phyloP scores from a whole-genome alignment of 2,888 invertebrate genomes.

The Tetragonisca angustula region DNA sequence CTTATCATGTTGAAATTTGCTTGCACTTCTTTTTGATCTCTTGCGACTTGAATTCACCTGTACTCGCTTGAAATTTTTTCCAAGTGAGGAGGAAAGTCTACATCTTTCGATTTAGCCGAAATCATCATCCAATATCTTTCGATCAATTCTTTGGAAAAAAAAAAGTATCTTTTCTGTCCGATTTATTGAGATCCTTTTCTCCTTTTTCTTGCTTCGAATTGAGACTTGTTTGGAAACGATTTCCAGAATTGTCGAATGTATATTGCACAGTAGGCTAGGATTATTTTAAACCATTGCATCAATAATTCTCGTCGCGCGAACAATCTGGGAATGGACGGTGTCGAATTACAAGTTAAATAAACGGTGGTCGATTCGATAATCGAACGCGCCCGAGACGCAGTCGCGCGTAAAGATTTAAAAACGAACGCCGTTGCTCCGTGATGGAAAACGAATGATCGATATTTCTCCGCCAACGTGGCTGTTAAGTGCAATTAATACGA shows the following conservation, averaged over 20 bases:
- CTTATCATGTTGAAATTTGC: neutral
- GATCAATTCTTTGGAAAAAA: too few relatives aligned
- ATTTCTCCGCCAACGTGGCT: conserved; percentile 31
- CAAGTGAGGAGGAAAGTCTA: too few relatives aligned
- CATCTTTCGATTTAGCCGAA: too few relatives aligned
- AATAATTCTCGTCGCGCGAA: neutral
- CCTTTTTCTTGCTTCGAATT: neutral
- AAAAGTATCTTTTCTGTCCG: too few relatives aligned
- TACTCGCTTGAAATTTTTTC: neutral
- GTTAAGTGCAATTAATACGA: conserved; percentile 61
- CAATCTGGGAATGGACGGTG: neutral
- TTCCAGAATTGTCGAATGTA: neutral
- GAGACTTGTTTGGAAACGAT: neutral
- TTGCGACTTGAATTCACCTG: neutral
- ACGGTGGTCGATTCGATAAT: neutral
- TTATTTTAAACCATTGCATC: neutral
- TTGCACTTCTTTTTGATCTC: neutral
- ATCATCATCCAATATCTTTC: too few relatives aligned
- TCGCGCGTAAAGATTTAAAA: conserved; percentile 1
- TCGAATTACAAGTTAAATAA: neutral
- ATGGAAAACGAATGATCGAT: conserved; percentile 36
- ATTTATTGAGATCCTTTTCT: too few relatives aligned
- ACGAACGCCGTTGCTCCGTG: neutral
- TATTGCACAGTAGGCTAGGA: neutral
- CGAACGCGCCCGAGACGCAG: neutral